Evolutionary conservation across 2,888 invertebrate species (phyloP).

Genomic region (Eupithecia vulgata): DNA sequence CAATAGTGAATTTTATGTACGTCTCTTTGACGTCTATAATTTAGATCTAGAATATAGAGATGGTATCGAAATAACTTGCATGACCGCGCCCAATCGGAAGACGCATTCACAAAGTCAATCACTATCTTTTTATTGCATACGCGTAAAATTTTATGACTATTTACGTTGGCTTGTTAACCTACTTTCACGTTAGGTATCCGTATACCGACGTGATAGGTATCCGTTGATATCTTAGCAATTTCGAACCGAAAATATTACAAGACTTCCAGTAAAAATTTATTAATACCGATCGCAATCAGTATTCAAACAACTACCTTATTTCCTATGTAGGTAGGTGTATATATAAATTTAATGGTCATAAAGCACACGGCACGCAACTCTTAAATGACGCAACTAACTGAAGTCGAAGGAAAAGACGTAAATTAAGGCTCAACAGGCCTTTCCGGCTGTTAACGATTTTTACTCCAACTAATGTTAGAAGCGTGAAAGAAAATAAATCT

Average conservation of each 20-base stretch:
- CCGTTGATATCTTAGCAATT: slow-evolving; percentile 37
- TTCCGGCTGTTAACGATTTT: slow-evolving; percentile 79
- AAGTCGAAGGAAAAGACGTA: slow-evolving; percentile 74
- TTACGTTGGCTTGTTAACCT: slow-evolving; percentile 46
- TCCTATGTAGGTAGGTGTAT: slow-evolving; percentile 68
- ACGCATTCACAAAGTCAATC: slow-evolving; percentile 43
- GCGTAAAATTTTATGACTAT: slow-evolving; percentile 45
- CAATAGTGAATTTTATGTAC: slow-evolving; percentile 27
- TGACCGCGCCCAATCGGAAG: slow-evolving; percentile 39
- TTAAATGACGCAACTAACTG: slow-evolving; percentile 74
- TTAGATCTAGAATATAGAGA: too few relatives aligned
- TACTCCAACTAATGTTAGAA: slow-evolving; percentile 73
- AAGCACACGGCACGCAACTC: slow-evolving; percentile 73
- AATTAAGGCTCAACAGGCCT: slow-evolving; percentile 80
- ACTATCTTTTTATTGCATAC: slow-evolving; percentile 46
- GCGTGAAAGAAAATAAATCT: slow-evolving; percentile 79
- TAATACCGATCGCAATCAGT: slow-evolving; percentile 69
- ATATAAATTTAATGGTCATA: slow-evolving; percentile 78
- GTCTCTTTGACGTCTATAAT: slow-evolving; percentile 20
- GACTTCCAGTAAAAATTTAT: slow-evolving; percentile 59
- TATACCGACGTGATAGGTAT: slow-evolving; percentile 33
- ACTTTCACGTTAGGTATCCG: slow-evolving; percentile 42
- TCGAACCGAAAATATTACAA: slow-evolving; percentile 40
- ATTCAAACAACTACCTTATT: slow-evolving; percentile 77
- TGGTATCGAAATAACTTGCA: slow-evolving; percentile 30